A percentile compares a stretch with the other conserved stretches of the same genome.
These are phyloP conservation scores for Flexamia atlantica DNA, from an alignment of 2,888 invertebrate genomes.

Conservation along the genomic window DNA sequence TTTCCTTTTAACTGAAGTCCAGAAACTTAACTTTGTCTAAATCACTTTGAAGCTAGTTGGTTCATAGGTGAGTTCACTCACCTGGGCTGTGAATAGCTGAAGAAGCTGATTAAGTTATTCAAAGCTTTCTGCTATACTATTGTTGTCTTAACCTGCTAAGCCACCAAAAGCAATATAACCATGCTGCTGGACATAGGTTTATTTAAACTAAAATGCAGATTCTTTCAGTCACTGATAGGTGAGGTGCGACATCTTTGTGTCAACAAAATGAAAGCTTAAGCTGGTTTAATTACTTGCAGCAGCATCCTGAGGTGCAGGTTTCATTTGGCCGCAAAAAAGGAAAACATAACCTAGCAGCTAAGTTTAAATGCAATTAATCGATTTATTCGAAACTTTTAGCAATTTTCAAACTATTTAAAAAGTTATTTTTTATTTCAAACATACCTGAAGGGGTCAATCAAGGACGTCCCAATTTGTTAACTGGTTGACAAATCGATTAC, in stretches of 20 bases:
- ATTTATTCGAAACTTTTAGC: neutral
- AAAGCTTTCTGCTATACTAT: conserved; percentile 31
- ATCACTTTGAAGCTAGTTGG: neutral
- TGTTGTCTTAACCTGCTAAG: conserved; percentile 39
- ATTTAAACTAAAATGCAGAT: conserved; percentile 11
- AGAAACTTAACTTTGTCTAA: neutral
- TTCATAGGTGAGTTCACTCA: conserved; percentile 33
- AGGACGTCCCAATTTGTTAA: conserved; percentile 73
- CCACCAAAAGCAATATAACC: conserved; percentile 30
- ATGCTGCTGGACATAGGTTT: neutral
- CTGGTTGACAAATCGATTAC: conserved; percentile 79
- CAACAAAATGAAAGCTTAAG: conserved; percentile 55
- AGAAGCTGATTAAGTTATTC: neutral
- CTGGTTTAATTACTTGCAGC: conserved; percentile 54
- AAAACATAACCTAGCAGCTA: conserved; percentile 48
- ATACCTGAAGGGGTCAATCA: conserved; percentile 77
- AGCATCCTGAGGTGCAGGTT: conserved; percentile 48
- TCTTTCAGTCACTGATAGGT: conserved; percentile 18
- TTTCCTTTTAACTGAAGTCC: neutral
- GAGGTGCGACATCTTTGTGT: conserved; percentile 55
- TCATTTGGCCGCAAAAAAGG: conserved; percentile 28
- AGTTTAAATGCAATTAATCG: neutral
- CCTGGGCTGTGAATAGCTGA: neutral
- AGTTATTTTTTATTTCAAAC: conserved; percentile 71
- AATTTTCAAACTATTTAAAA: conserved; percentile 1